A percentile compares a stretch with the other conserved stretches of the same genome.
phyloP scores from a whole-genome alignment of 1,140 invertebrate genomes.

The Bacillus rossius region DNA sequence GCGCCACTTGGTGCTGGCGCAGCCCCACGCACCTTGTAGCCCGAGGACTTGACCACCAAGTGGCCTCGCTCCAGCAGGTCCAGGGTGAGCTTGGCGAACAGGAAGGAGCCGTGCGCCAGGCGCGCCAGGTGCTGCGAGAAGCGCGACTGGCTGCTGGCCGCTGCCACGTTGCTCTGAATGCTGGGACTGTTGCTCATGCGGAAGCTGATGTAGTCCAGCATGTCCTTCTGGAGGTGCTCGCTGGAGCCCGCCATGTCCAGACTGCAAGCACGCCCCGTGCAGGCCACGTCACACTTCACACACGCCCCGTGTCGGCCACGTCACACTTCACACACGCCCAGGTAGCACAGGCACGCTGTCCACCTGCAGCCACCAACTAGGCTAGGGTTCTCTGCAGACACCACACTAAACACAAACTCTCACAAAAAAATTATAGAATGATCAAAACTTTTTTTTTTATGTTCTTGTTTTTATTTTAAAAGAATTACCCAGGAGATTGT shows the following conservation, averaged over 20 bases:
- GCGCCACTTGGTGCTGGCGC: too few relatives aligned
- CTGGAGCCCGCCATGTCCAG: constrained; percentile 59
- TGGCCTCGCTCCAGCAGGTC: constrained; percentile 91
- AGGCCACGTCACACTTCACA: too few relatives aligned
- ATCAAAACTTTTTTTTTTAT: too few relatives aligned
- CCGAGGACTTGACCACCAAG: constrained; percentile 87
- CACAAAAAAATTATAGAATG: too few relatives aligned
- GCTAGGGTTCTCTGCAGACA: too few relatives aligned
- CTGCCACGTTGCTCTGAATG: constrained; percentile 78
- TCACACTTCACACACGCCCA: too few relatives aligned
- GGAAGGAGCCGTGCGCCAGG: constrained; percentile 81
- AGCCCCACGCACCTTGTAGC: constrained; percentile 72
- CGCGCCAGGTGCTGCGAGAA: constrained; percentile 81
- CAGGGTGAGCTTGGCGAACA: constrained; percentile 88
- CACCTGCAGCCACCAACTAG: too few relatives aligned
- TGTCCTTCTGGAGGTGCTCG: constrained; percentile 72
- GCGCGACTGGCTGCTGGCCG: constrained; percentile 42
- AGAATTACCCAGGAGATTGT: too few relatives aligned
- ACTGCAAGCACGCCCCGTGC: constrained; percentile 40
- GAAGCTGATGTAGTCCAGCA: constrained; percentile 81
- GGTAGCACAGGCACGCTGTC: too few relatives aligned
- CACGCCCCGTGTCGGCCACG: too few relatives aligned
- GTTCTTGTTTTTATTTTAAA: too few relatives aligned
- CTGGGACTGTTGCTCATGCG: constrained; percentile 69
- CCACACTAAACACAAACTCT: too few relatives aligned